Evolutionary conservation across 1,140 invertebrate species (phyloP), one percentile per base, ranked within the genome.

Genomic region (Drosophila ohnishii): DNA sequence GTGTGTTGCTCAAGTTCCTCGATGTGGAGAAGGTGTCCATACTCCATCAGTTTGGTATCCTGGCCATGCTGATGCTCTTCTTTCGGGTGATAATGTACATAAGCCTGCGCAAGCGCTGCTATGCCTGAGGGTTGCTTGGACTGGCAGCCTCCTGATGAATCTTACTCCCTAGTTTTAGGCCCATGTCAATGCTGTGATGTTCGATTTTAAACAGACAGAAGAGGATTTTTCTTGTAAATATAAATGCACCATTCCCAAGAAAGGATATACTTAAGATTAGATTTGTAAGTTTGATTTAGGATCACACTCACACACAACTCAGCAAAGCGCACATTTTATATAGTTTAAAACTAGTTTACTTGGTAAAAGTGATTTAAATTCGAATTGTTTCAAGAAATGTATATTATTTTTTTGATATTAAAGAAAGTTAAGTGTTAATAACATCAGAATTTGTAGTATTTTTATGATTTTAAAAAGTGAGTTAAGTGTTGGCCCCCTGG

Each of bases 1-100:
- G 94, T 37, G 93, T 94, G 0, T 59, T 94, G n/a, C 64, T 94
- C 0, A 92, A 93, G 64, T 94, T 93, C 73, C 75, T 94, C 3
- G 93, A 94, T 62, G 92, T 94, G 11, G 92, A 93, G 14, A 92
- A 92, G 9, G 92, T 86, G 10, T 93, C 93, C 0, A 92, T 94
- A 10, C 92, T 92, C 88, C 81, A 93, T 35, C 93, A 94, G 91
- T 92, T 94, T 19, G 73, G 86, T 0, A 80, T 92, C n/a, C 92
- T 94, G 80, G 61, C 93, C 11, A 72, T 82, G 34, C 91, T 94
- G 16, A 92, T 94, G 92, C 45, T 94, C 8, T 80, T 93, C 25
- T 93, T 93, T 64, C 91, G 94, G 66, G 91, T 92, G 9, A 64
- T 94, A 7, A 92, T 93, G 83, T 94, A 92, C 82, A 91, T 94